A percentile compares a stretch with the other conserved stretches of the same genome.
These are phyloP conservation scores for Morphnarchus princeps DNA, from an alignment of 2,113 vertebrate genomes.

Conservation along the genomic window DNA sequence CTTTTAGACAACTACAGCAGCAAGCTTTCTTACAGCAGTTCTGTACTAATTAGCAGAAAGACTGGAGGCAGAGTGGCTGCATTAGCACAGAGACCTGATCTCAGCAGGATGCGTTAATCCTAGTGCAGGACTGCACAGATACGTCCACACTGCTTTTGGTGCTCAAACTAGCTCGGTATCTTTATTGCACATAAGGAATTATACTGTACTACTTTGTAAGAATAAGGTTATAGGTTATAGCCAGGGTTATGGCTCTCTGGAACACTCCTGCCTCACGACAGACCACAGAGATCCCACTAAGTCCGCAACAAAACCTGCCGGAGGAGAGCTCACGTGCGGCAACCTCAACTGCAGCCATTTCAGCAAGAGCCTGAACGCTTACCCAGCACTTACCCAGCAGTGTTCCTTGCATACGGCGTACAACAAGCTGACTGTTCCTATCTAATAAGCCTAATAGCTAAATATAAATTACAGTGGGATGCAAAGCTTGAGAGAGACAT, in stretches of 20 bases:
- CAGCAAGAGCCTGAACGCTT: not conserved
- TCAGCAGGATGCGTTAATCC: not conserved
- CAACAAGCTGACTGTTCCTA: not conserved
- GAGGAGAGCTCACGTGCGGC: not conserved
- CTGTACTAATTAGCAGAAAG: not conserved
- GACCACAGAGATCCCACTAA: not conserved
- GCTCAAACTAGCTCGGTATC: not conserved
- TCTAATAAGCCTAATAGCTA: slow-evolving; percentile 4
- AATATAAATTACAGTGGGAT: slow-evolving; percentile 43
- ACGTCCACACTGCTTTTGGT: not conserved
- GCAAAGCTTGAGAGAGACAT: slow-evolving; percentile 9
- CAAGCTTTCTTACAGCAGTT: not conserved
- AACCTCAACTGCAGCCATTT: not conserved
- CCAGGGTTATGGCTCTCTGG: not conserved
- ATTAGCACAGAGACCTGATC: not conserved
- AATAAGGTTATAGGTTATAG: not conserved
- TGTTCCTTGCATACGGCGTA: not conserved
- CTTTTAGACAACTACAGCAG: not conserved
- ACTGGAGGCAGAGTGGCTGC: not conserved
- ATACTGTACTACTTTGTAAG: not conserved
- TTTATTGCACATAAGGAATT: not conserved
- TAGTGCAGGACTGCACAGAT: not conserved
- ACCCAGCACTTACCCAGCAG: not conserved
- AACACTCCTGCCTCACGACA: not conserved
- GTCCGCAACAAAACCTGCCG: not conserved